phyloP scores from a whole-genome alignment of 2,797 vertebrate species.

The Mycteria americana region DNA sequence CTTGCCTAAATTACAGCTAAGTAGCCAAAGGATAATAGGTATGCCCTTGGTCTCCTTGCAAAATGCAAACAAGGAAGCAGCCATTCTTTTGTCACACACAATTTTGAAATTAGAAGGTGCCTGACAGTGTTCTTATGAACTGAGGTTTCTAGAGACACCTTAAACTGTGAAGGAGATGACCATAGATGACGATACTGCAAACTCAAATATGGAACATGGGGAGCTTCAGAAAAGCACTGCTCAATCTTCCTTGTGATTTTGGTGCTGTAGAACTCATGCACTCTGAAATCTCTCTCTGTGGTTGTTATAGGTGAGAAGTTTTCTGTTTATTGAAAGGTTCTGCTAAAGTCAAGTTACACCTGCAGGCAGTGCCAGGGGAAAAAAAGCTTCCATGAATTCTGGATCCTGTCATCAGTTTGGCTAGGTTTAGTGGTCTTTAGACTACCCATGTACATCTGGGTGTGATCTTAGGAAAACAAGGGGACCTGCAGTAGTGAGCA shows the following conservation, averaged over 20 bases:
- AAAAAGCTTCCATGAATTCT: background rate
- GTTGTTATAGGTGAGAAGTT: background rate
- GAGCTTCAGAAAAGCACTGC: background rate
- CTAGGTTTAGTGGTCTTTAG: background rate
- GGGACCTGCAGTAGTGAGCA: background rate
- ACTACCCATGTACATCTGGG: background rate
- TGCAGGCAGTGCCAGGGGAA: background rate
- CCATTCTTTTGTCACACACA: background rate
- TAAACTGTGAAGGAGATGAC: background rate
- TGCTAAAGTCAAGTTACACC: background rate
- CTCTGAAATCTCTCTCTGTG: background rate
- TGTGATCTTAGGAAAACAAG: background rate
- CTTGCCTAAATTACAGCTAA: background rate
- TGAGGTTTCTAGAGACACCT: background rate
- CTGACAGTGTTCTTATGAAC: background rate
- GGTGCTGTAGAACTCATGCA: background rate
- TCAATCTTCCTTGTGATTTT: background rate
- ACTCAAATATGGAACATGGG: background rate
- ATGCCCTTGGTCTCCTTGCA: background rate
- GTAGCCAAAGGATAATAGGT: background rate
- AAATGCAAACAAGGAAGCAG: too few relatives aligned
- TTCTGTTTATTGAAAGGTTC: background rate
- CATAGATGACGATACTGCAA: background rate
- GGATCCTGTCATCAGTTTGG: background rate
- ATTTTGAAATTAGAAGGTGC: background rate